A percentile compares a stretch with the other conserved stretches of the same genome.
Conservation (phyloP, 2,113 vertebrate genomes). For the Austrofundulus limnaeus region DNA sequence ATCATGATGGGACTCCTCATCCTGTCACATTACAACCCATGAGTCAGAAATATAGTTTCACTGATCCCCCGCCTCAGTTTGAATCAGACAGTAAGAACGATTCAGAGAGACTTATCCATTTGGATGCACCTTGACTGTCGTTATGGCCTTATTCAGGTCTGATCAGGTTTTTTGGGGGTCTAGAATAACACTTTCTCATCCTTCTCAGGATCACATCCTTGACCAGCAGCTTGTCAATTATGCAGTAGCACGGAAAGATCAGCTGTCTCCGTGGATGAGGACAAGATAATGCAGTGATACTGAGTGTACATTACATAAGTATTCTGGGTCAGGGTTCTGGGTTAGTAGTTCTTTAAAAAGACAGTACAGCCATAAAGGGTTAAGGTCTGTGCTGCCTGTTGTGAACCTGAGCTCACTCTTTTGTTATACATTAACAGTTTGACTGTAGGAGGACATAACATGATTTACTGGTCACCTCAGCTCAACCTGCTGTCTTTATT, state of each 20-base stretch:
- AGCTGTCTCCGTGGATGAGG: constrained; percentile 57
- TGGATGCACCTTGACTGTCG: constrained; percentile 14
- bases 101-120: neutral
- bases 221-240: constrained; percentile 73
- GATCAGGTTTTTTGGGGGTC: constrained; percentile 33
- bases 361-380: neutral
- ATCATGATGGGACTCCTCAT: neutral
- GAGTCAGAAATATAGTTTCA: constrained; percentile 33
- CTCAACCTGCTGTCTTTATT: too few species aligned
- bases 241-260: constrained; percentile 70
- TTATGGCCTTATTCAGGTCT: constrained; percentile 23
- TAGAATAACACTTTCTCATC: constrained; percentile 71
- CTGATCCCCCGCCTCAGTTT: constrained; percentile 30
- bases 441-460: too few species aligned
- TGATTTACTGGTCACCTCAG: too few species aligned
- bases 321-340: constrained; percentile 50
- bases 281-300: constrained; percentile 64
- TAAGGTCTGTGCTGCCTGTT: neutral
- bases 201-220: constrained; percentile 61
- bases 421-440: too few species aligned
- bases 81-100: too few species aligned
- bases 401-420: neutral
- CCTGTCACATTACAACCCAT: constrained; percentile 26
- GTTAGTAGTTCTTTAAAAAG: constrained; percentile 44
- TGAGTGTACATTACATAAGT: constrained; percentile 45